phyloP scores from a whole-genome alignment of 2,797 vertebrate species.

The Clarias platycephalus region DNA sequence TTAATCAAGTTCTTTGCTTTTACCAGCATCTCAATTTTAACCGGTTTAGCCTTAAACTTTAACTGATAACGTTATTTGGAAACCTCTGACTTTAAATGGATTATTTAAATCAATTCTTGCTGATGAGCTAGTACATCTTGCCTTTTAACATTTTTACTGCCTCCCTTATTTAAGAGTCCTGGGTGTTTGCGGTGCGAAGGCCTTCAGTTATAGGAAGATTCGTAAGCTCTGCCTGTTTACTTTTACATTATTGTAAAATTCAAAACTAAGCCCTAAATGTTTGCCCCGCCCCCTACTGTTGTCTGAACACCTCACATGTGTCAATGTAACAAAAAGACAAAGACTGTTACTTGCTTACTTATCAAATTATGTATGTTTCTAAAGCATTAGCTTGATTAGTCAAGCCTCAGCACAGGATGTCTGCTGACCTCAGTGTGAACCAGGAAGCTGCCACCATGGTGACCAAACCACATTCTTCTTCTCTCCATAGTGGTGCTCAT shows the following conservation, averaged over 20 bases:
- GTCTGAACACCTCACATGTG: not conserved
- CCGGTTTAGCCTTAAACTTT: too few relatives aligned
- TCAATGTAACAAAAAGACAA: not conserved
- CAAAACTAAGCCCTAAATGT: not conserved
- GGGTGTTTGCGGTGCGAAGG: not conserved
- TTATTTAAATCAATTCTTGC: not conserved
- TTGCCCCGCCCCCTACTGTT: not conserved
- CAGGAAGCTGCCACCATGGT: slow-evolving; percentile 54
- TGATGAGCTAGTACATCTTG: not conserved
- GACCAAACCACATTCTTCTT: slow-evolving; percentile 67
- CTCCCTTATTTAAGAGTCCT: not conserved
- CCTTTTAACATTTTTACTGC: not conserved
- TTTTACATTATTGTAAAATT: not conserved
- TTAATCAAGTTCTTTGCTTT: too few relatives aligned
- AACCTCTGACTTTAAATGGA: too few relatives aligned
- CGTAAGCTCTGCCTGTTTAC: not conserved
- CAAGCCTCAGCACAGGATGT: slow-evolving; percentile 48
- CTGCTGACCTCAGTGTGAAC: slow-evolving; percentile 74
- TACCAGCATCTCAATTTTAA: too few relatives aligned
- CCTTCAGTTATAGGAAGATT: not conserved
- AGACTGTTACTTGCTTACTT: not conserved
- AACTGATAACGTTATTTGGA: too few relatives aligned
- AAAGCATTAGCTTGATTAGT: slow-evolving; percentile 24
- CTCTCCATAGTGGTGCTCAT: slow-evolving; percentile 68
- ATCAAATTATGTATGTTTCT: not conserved